These are phyloP conservation scores for Lindbergichthys nudifrons DNA, from an alignment of 2,797 vertebrate species.

Conservation along the genomic window DNA sequence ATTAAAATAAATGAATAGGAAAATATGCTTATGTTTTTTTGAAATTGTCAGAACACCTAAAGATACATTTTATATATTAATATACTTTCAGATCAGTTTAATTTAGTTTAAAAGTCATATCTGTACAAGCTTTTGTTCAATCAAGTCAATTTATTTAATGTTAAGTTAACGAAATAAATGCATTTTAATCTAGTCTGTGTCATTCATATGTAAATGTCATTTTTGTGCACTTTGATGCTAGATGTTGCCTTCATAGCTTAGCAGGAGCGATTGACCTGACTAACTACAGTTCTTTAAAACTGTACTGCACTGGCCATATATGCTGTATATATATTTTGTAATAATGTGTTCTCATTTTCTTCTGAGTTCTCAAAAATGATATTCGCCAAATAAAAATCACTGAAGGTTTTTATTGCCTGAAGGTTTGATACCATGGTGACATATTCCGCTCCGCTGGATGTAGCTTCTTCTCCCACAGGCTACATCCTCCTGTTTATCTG, in stretches of 20 bases:
- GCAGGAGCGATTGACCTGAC: background rate
- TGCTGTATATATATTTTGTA: no score
- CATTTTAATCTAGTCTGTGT: background rate
- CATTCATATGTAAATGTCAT: background rate
- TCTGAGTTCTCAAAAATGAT: no score
- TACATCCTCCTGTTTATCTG: no score
- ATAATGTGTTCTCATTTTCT: no score
- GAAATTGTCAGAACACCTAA: background rate
- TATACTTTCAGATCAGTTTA: background rate
- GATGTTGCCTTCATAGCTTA: background rate
- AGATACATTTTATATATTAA: no score
- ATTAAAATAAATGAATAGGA: background rate
- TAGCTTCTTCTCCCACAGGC: no score
- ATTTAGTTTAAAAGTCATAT: background rate
- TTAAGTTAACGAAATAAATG: no score
- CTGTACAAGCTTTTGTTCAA: background rate
- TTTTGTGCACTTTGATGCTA: background rate
- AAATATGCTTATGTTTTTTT: no score
- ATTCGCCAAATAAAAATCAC: no score
- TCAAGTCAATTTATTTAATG: background rate
- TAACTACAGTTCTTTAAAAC: background rate
- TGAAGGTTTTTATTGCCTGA: background rate
- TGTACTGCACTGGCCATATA: background rate
- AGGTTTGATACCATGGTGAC: background rate
- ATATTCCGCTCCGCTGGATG: no score